Conservation (phyloP, 1,140 invertebrate species). For the Drosophila guanche region DNA sequence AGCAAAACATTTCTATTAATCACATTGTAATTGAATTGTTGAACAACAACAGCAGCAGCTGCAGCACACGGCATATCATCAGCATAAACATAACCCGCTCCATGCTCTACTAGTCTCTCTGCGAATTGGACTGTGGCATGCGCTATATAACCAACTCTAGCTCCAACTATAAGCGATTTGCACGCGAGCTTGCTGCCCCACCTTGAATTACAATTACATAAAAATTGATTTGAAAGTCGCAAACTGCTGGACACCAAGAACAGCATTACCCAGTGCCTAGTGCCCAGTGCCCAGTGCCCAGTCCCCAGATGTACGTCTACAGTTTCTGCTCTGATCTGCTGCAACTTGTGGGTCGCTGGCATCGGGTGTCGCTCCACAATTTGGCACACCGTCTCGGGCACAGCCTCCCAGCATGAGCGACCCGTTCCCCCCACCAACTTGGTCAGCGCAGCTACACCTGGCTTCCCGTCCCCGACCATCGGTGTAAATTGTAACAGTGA, state of each 20-base stretch:
- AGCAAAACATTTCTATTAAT: slow-evolving; percentile 72
- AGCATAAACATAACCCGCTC: slow-evolving; percentile 66
- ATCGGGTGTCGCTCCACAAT: slow-evolving; percentile 50
- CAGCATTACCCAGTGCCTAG: slow-evolving; percentile 1
- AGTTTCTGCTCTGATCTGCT: slow-evolving; percentile 22
- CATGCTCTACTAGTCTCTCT: slow-evolving; percentile 67
- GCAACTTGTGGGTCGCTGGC: slow-evolving; percentile 22
- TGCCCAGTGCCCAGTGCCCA: slow-evolving; percentile 2
- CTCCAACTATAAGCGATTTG: slow-evolving; percentile 58
- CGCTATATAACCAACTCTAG: slow-evolving; percentile 38
- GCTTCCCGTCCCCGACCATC: slow-evolving; percentile 4
- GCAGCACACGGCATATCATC: slow-evolving; percentile 23
- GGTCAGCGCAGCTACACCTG: slow-evolving; percentile 8
- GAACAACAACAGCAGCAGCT: slow-evolving; percentile 23
- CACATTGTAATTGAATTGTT: slow-evolving; percentile 76
- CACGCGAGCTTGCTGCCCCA: slow-evolving; percentile 50
- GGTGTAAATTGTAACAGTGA: slow-evolving; percentile 78
- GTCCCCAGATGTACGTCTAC: slow-evolving; percentile 17
- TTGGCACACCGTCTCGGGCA: slow-evolving; percentile 51
- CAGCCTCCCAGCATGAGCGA: slow-evolving; percentile 12
- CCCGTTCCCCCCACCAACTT: slow-evolving; percentile 28
- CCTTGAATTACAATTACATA: slow-evolving; percentile 82
- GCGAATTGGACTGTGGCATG: slow-evolving; percentile 79
- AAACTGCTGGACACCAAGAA: no score
- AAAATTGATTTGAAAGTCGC: slow-evolving; percentile 32